A percentile compares a stretch with the other conserved stretches of the same genome.
Conservation (phyloP, 37 sponge, comb jelly and placozoan genomes). For the Halisarca cf. caerulea region DNA sequence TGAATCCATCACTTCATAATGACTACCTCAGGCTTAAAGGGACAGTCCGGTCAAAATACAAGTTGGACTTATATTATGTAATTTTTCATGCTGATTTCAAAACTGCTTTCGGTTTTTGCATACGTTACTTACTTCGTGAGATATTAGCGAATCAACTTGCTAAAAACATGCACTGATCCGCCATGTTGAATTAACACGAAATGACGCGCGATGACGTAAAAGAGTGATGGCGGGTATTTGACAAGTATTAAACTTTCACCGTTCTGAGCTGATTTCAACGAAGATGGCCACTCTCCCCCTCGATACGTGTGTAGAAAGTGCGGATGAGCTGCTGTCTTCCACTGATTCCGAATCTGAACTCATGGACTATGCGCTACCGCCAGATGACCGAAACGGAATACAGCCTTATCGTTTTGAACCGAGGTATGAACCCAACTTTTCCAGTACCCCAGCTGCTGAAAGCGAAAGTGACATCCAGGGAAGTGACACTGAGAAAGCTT, state of each 20-base stretch:
- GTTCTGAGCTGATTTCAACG: background rate
- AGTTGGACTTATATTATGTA: background rate
- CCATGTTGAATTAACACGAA: background rate
- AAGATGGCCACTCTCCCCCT: background rate
- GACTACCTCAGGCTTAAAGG: no score
- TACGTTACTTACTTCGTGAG: background rate
- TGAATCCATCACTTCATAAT: no score
- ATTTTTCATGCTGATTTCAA: constrained; percentile 9
- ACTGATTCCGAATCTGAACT: constrained; percentile 4
- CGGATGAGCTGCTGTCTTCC: background rate
- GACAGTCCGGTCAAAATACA: background rate
- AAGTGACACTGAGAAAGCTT: background rate
- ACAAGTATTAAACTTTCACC: background rate
- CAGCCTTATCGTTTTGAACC: constrained; percentile 11
- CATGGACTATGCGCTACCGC: background rate
- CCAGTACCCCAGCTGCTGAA: constrained; percentile 6
- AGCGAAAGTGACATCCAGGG: background rate
- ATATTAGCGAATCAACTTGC: background rate
- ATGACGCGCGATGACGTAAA: constrained; percentile 8
- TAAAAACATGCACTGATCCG: background rate
- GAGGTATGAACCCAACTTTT: no score
- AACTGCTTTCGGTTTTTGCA: background rate
- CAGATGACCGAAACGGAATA: background rate
- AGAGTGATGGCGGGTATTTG: background rate
- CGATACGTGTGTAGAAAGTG: background rate